Evolutionary conservation across 1,140 invertebrate species (phyloP).

Genomic region (Pseudobourletiella spinata): DNA sequence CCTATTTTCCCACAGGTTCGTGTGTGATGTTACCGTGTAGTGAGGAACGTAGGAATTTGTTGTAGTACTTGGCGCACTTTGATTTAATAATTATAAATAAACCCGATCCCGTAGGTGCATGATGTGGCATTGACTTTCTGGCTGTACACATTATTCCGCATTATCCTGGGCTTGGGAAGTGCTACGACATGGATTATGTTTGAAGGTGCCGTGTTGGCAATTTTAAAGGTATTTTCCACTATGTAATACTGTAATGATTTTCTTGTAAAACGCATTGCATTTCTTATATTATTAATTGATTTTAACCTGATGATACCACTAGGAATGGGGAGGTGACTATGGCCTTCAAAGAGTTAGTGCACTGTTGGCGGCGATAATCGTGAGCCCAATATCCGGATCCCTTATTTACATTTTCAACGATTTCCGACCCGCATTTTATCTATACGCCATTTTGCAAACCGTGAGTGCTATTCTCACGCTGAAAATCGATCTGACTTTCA

Average conservation of each 20-base stretch:
- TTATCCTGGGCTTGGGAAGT: slow-evolving; percentile 55
- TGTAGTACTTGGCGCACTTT: background rate
- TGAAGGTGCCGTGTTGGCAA: slow-evolving; percentile 69
- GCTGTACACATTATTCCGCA: slow-evolving; percentile 60
- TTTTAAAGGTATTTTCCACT: slow-evolving; percentile 59
- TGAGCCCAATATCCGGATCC: slow-evolving; percentile 62
- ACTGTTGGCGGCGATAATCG: slow-evolving; percentile 64
- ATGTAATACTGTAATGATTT: too few relatives aligned
- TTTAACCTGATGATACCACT: background rate
- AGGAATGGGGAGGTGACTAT: slow-evolving; percentile 61
- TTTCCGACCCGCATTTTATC: slow-evolving; percentile 66
- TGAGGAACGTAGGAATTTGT: too few relatives aligned
- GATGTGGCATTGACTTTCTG: slow-evolving; percentile 62
- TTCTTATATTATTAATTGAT: too few relatives aligned
- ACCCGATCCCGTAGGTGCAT: slow-evolving; percentile 45
- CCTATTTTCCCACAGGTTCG: background rate
- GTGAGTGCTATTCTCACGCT: slow-evolving; percentile 58
- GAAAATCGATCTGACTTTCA: slow-evolving; percentile 65
- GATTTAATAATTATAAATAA: background rate
- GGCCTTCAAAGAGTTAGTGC: slow-evolving; percentile 69
- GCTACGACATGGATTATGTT: slow-evolving; percentile 72
- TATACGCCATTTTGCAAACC: slow-evolving; percentile 63
- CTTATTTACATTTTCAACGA: slow-evolving; percentile 47
- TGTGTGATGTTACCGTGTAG: background rate
- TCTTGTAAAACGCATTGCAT: too few relatives aligned